Evolutionary conservation across 2,113 vertebrate species (phyloP), one percentile per base, ranked within the genome.

Genomic region (Hipposideros armiger): DNA sequence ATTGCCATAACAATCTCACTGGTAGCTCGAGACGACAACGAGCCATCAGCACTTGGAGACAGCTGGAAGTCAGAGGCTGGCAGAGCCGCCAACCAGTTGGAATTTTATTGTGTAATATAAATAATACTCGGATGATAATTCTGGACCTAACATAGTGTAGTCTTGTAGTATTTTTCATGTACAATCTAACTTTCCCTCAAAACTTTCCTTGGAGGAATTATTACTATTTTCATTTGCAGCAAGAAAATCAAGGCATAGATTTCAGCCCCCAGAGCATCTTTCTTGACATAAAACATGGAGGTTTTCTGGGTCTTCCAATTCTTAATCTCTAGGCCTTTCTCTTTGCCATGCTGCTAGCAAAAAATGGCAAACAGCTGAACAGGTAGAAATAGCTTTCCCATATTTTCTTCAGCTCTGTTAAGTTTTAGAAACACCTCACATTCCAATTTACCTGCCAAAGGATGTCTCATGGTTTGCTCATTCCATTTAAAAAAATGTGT

Each of bases 341-440:
- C 80, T 45, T 45, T 26, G 42, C 66, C 74, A 60, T 40, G 45
- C 22, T 64, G 24, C 74, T 58, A 85, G 88, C 22, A 69, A 70
- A 95, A 94, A 70, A 72, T 78, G 40, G 70, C 94, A 92, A 85
- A 87, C 1, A 85, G 69, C 60, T 83, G 4, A 70, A 83, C 56
- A 97, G 94, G 58, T 90, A 96, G 64, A 91, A 93, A 90, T 5
- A 67, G 58, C 47, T 72, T 94, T 97, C 64, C 80, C 77, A 93
- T 76, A 80, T 72, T 92, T 56, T 30, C 22, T 70, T 69, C 14
- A 17, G 66, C 90, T 96, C 77, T 97, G 92, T 54, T 93, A 74
- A 92, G 91, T 89, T 92, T 96, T 95, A 36, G 81, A 96, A 96
- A 97, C 86, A 96, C 91, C 80, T 97, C 83, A 70, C 93, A 82